phyloP scores from a whole-genome alignment of 1,140 invertebrate genomes.

The Lineus longissimus region DNA sequence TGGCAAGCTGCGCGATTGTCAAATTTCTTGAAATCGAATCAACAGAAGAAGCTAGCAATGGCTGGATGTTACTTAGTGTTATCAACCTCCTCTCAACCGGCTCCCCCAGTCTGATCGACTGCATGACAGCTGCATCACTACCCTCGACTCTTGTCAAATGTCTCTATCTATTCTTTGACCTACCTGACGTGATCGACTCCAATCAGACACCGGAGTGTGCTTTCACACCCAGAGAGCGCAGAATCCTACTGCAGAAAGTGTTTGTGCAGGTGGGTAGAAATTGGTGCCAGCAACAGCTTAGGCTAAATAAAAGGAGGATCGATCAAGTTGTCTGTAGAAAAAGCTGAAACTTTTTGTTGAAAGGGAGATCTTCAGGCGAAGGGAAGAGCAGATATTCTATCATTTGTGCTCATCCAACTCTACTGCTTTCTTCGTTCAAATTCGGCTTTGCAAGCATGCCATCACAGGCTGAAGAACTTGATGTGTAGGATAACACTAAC shows the following conservation, averaged over 20 bases:
- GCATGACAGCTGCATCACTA: conserved; percentile 91
- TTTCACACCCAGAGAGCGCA: conserved; percentile 83
- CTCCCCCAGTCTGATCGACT: conserved; percentile 50
- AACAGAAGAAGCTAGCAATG: conserved; percentile 83
- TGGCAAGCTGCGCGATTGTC: conserved; percentile 91
- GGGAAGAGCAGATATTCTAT: too few relatives aligned
- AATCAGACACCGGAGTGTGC: conserved; percentile 66
- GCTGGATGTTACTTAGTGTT: conserved; percentile 91
- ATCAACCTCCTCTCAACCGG: conserved; percentile 79
- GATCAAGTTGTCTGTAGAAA: too few relatives aligned
- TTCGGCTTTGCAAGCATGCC: too few relatives aligned
- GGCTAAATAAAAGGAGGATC: too few relatives aligned
- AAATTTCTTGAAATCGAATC: conserved; percentile 84
- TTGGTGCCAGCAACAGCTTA: too few relatives aligned
- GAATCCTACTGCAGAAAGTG: conserved; percentile 90
- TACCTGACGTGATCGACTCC: conserved; percentile 70
- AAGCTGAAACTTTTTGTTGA: too few relatives aligned
- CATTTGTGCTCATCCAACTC: too few relatives aligned
- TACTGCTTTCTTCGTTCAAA: too few relatives aligned
- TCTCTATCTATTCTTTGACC: conserved; percentile 96
- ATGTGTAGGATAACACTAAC: too few relatives aligned
- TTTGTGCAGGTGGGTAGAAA: conserved; percentile 77
- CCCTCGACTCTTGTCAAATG: conserved; percentile 98
- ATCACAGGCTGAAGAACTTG: too few relatives aligned
- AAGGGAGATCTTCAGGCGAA: too few relatives aligned